Conservation (phyloP, 1,140 invertebrate species). For the Diprion similis region DNA sequence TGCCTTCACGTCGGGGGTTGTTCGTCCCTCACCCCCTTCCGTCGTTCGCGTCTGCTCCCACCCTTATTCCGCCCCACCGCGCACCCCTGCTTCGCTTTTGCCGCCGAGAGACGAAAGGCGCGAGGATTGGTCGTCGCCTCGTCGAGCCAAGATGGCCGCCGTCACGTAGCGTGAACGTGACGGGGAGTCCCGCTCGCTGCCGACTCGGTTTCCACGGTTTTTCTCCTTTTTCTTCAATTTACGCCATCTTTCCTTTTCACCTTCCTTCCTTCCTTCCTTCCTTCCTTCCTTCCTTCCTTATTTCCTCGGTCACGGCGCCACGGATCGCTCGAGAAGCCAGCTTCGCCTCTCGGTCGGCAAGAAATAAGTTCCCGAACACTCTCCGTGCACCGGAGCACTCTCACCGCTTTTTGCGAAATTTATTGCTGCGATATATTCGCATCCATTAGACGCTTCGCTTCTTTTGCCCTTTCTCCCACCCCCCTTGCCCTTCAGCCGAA, state of each 20-base stretch:
- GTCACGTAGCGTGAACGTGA: conserved; percentile 54
- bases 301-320: no score
- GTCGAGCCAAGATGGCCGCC: conserved; percentile 54
- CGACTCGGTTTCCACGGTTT: conserved; percentile 13
- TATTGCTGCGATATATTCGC: conserved; percentile 64
- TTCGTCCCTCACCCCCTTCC: neutral
- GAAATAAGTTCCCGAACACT: conserved; percentile 21
- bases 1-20: neutral
- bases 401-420: conserved; percentile 58
- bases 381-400: conserved; percentile 20
- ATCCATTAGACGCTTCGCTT: conserved; percentile 60
- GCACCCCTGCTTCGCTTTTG: neutral
- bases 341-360: conserved; percentile 7
- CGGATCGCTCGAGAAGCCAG: no score
- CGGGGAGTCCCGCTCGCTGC: conserved; percentile 25
- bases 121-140: conserved; percentile 51
- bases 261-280: conserved; percentile 17
- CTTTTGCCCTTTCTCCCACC: conserved; percentile 29
- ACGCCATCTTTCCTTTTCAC: conserved; percentile 8
- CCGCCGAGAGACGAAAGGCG: neutral
- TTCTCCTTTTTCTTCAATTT: conserved; percentile 13
- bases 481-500: neutral
- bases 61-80: no score
- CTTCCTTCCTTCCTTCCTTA: conserved; percentile 23
- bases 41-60: neutral